Evolutionary conservation across 2,797 vertebrate species (phyloP).

Genomic region (Pangasius sanitwongsei): DNA sequence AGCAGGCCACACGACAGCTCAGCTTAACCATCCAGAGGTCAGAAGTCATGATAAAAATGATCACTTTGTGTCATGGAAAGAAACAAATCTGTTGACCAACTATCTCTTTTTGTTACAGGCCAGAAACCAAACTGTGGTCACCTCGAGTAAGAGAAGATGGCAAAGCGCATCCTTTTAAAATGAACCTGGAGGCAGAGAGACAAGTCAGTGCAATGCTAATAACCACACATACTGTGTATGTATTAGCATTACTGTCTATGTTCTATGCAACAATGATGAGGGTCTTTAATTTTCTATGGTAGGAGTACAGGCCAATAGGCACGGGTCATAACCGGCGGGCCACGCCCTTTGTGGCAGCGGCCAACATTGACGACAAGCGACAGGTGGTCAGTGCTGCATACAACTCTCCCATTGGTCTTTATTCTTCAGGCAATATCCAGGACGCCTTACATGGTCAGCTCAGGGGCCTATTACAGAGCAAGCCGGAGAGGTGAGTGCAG

Average conservation of each 20-base stretch:
- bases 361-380: conserved; percentile 92
- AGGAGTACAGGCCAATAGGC: conserved; percentile 94
- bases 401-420: conserved; percentile 98
- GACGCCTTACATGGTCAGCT: conserved; percentile 95
- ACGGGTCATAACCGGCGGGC: conserved; percentile 89
- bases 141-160: conserved; percentile 85
- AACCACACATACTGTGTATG: background rate
- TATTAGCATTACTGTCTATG: background rate
- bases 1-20: conserved; percentile 82
- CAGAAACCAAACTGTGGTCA: conserved; percentile 88
- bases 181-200: conserved; percentile 90
- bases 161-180: conserved; percentile 84
- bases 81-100: background rate
- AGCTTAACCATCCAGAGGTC: conserved; percentile 89
- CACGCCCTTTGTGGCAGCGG: conserved; percentile 93
- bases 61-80: background rate
- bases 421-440: conserved; percentile 96
- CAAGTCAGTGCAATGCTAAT: conserved; percentile 77
- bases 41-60: conserved; percentile 22
- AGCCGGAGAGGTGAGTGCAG: conserved; percentile 80
- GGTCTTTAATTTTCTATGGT: conserved; percentile 69
- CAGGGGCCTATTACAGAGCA: conserved; percentile 83
- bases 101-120: conserved; percentile 68
- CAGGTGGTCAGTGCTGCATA: conserved; percentile 97
- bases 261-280: background rate